A percentile compares a stretch with the other conserved stretches of the same genome.
These are phyloP conservation scores for Piaya cayana DNA, from an alignment of 2,113 vertebrate genomes.

Conservation along the genomic window DNA sequence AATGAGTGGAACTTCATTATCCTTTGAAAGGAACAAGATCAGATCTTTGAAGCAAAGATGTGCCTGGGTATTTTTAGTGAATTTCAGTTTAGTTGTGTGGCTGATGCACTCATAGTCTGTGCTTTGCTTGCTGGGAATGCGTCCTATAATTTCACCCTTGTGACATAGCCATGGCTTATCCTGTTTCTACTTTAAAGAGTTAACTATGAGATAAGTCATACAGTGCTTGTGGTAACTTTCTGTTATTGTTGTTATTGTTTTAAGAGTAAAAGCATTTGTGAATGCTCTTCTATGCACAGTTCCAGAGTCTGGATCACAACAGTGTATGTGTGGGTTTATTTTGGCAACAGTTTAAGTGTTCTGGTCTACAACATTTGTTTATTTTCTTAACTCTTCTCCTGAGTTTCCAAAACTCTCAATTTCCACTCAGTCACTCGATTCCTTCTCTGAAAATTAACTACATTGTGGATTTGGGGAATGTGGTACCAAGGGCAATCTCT, in stretches of 20 bases:
- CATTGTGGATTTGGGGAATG: not conserved
- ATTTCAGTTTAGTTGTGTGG: not conserved
- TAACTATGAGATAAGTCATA: not conserved
- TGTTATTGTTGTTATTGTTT: not conserved
- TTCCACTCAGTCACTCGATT: not conserved
- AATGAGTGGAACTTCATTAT: no score
- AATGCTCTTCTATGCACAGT: not conserved
- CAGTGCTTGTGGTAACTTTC: not conserved
- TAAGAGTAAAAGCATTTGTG: not conserved
- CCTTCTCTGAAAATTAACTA: not conserved
- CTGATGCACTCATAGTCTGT: not conserved
- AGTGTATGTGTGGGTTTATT: conserved; percentile 17
- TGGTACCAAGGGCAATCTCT: not conserved
- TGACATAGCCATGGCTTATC: not conserved
- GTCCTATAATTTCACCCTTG: not conserved
- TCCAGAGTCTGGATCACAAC: not conserved
- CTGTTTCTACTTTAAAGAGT: not conserved
- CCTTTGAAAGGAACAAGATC: not conserved
- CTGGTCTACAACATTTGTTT: conserved; percentile 18
- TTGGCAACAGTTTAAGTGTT: not conserved
- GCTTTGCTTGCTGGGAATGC: not conserved
- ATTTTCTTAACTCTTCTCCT: conserved; percentile 22
- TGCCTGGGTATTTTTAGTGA: not conserved
- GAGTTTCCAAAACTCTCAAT: not conserved
- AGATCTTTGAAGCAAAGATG: not conserved